Evolutionary conservation across 2,888 invertebrate genomes (phyloP), one percentile per base, ranked within the genome.

Genomic region (Poecilobothrus nobilitatus): DNA sequence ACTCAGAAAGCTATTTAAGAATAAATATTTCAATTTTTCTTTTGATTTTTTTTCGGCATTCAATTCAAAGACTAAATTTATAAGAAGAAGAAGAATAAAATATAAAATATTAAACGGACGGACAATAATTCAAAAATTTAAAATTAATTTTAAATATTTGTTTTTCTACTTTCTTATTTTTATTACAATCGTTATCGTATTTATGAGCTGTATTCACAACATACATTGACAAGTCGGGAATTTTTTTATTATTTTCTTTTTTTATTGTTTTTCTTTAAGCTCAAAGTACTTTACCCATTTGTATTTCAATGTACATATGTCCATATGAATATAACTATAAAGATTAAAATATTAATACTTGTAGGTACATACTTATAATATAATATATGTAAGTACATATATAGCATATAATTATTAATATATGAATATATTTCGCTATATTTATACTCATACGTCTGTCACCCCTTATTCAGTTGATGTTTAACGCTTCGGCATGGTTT

Each of bases 371-470:
- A 27, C n/a, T n/a, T 27, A 27, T 27, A 27, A 5, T 37, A 37
- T 8, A 12, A 37, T 37, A 12, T 10, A 5, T 37, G 37, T 37
- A 37, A 10, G 1, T 8, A 37, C 8, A 34, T 37, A 37, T 8
- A 37, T 37, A 37, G 37, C 27, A 37, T 37, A 12, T 37, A 37
- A 27, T 37, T 37, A 53, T n/a, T 53, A 53, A 15, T 41, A 41
- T 41, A 8, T 41, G 9, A n/a, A n/a, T 41, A 8, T 15, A 41
- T 41, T 53, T 53, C 6, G 53, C 12, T 53, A 53, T 53, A 53
- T 53, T 53, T 53, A 53, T 53, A 53, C 53, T 53, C 53, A n/a
- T 53, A 53, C 53, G 53, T 53, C 53, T 53, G 53, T 53, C 53
- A 53, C 53, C 53, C 53, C 53, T 53, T 53, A 15, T 53, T 53